Evolutionary conservation across 2,797 vertebrate species (phyloP), one percentile per base, ranked within the genome.

Genomic region (Melanotaenia nigrans): DNA sequence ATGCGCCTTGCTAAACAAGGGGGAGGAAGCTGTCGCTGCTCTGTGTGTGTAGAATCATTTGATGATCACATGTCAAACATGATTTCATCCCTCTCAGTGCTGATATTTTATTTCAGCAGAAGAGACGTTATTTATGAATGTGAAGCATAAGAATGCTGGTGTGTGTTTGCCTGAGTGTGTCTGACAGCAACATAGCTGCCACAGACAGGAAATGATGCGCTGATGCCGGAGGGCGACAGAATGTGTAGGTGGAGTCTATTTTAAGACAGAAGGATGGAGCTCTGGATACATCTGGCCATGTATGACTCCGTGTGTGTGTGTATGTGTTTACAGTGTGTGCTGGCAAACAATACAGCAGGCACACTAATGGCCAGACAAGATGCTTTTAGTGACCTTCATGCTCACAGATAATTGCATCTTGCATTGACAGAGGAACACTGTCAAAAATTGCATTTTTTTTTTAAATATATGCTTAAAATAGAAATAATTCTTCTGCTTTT

Each of bases 171-270:
- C 16, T 38, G 58, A 75, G 53, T 63, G 67, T 68, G n/a, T 64
- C 30, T 61, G 66, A 56, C 12, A 58, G 35, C 64, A 79, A 66
- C 75, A 68, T 68, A 69, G 59, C 68, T 79, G 67, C 61, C 77
- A 73, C 79, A 81, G 76, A 86, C 89, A 90, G 90, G 92, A 92
- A 91, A 79, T 90, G 85, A 92, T 85, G 86, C 62, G 30, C 3
- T 60, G 62, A 78, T 71, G 71, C 56, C 0, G 33, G 56, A 25
- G 49, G 73, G 78, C 28, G 18, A 73, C 81, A 85, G 53, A 88
- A 86, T 73, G 54, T 81, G 90, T 84, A 78, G 85, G 87, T 68
- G 85, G 87, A 54, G 60, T 68, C 72, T 92, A 92, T 92, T 92
- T 90, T 89, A 78, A 75, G 89, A 79, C 77, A 67, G 22, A 65